Evolutionary conservation across 1,140 invertebrate species (phyloP), one percentile per base, ranked within the genome.

Genomic region (Drosophila tropicalis): DNA sequence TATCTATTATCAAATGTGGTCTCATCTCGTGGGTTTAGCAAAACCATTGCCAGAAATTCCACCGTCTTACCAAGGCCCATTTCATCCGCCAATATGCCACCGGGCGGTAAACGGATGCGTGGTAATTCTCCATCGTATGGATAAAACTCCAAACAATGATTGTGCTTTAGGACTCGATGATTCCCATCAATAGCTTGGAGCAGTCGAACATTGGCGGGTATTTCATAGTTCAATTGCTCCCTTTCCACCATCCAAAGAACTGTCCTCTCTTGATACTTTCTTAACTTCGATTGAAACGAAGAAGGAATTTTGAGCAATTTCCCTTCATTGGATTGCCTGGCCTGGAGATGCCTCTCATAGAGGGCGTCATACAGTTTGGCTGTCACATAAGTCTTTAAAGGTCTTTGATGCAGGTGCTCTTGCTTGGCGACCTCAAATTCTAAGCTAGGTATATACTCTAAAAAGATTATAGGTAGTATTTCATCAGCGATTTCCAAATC

Each of bases 1-100:
- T 75, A 70, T 0, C 10, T 63, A 44, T 74, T 78, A 0, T 13
- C 25, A 9, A 51, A 29, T 1, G 58, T 25, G 10, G 15, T 41
- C 15, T 36, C 10, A 5, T 56, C 61, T 29, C 94, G 79, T 10
- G 93, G 94, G 92, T 96, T 93, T 3, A 93, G 81, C 51, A 97
- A 84, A 74, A 97, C 94, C 64, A 95, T 94, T 13, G 95, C 94
- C 10, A 97, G 81, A 19, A 97, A 94, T 92, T 97, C 96, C 4
- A 97, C 94, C 0, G 96, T 97, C 93, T 97, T 97, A 1, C 96
- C 96, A 15, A 97, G 90, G 9, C 96, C 96, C 96, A 97, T 97
- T 92, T 97, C 96, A 92, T 97, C 96, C 15, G 96, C 96, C 55
- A 97, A 91, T 63, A 97, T 96, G 5, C 96, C 96, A 61, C 96